Evolutionary conservation across 2,797 vertebrate genomes (phyloP).

Genomic region (Gila robusta): DNA sequence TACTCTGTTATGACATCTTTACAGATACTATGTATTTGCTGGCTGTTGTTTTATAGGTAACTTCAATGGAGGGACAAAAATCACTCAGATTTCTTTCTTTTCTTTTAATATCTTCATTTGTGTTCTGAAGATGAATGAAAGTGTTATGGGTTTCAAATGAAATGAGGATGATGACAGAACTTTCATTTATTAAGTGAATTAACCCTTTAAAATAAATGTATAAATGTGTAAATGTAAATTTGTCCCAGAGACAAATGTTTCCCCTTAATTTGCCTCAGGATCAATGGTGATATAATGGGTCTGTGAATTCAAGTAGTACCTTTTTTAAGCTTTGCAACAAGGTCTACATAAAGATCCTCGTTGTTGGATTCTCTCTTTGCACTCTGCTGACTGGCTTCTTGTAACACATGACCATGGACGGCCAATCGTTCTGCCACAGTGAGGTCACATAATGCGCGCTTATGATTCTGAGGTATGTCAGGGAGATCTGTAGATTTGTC

Average conservation of each 20-base stretch:
- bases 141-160: neutral
- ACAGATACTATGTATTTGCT: too few species aligned
- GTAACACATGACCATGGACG: constrained; percentile 88
- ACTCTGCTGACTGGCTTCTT: constrained; percentile 79
- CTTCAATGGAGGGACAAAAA: neutral
- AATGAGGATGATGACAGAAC: neutral
- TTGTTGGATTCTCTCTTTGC: constrained; percentile 78
- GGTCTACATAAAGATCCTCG: constrained; percentile 94
- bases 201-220: neutral
- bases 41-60: neutral
- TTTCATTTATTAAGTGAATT: neutral
- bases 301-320: constrained; percentile 76
- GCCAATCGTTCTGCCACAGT: constrained; percentile 92
- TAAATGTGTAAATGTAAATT: too few species aligned
- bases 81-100: too few species aligned
- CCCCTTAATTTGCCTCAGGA: neutral
- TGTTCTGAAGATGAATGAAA: neutral
- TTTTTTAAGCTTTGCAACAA: constrained; percentile 94
- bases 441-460: constrained; percentile 89
- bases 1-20: neutral
- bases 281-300: neutral
- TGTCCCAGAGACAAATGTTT: neutral
- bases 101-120: neutral
- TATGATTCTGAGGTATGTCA: constrained; percentile 93
- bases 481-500: constrained; percentile 83